phyloP scores from a whole-genome alignment of 2,113 vertebrate species.

The Ginglymostoma cirratum region DNA sequence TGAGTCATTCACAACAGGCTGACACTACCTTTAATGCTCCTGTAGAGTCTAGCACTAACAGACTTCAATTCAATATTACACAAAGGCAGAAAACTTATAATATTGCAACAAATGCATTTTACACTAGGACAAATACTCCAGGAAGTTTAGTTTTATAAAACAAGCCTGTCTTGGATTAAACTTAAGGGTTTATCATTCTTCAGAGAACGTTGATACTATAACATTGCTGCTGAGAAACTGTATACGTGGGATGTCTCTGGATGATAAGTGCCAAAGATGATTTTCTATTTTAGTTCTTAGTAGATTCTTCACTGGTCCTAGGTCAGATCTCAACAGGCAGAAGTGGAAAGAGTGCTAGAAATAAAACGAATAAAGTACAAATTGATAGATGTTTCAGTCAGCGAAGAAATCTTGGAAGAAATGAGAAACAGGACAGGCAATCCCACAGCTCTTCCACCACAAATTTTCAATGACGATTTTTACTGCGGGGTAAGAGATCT shows the following conservation, averaged over 20 bases:
- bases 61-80: neutral
- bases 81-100: neutral
- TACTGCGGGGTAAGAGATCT: constrained; percentile 29
- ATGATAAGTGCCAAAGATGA: neutral
- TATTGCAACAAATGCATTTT: too few relatives aligned
- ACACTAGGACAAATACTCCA: too few relatives aligned
- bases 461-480: constrained; percentile 15
- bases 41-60: too few relatives aligned
- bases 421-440: neutral
- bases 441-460: constrained; percentile 18
- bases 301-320: neutral
- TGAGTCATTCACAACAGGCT: neutral
- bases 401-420: constrained; percentile 18
- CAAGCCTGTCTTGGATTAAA: neutral
- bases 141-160: neutral
- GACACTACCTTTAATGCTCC: neutral
- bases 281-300: neutral
- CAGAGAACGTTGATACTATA: neutral
- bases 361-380: neutral
- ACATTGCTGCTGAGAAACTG: neutral
- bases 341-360: constrained; percentile 29
- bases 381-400: constrained; percentile 10
- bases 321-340: constrained; percentile 17
- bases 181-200: neutral
- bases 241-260: neutral